Percentiles rank a stretch among this genome's conserved stretches.
These are phyloP conservation scores for Papilio elwesi DNA, from an alignment of 2,888 invertebrate genomes.

Conservation along the genomic window DNA sequence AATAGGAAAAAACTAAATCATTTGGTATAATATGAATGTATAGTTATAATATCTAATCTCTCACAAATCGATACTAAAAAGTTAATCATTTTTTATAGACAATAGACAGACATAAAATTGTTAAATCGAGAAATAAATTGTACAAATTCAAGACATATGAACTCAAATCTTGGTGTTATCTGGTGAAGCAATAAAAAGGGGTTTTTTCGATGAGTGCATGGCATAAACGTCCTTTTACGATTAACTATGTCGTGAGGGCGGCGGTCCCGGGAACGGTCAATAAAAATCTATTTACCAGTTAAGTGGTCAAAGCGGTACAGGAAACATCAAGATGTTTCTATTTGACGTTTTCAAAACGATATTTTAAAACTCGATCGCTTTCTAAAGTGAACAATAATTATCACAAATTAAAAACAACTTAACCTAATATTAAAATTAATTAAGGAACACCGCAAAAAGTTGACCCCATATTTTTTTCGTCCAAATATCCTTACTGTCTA, in stretches of 20 bases:
- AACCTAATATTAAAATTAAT: too few relatives aligned
- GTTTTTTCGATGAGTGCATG: slow-evolving; percentile 50
- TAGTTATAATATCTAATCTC: slow-evolving; percentile 17
- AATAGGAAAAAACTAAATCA: too few relatives aligned
- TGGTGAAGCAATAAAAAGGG: slow-evolving; percentile 48
- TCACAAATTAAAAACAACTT: too few relatives aligned
- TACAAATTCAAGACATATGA: slow-evolving; percentile 52
- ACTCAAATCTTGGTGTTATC: slow-evolving; percentile 51
- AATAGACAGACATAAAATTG: slow-evolving; percentile 26
- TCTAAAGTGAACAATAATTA: too few relatives aligned
- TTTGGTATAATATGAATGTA: too few relatives aligned
- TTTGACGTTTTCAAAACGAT: neutral
- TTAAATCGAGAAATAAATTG: slow-evolving; percentile 48
- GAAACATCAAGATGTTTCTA: slow-evolving; percentile 47
- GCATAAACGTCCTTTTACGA: slow-evolving; percentile 54
- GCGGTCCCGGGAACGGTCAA: slow-evolving; percentile 53
- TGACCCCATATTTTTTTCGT: too few relatives aligned
- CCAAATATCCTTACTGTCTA: too few relatives aligned
- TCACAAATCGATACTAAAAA: slow-evolving; percentile 30
- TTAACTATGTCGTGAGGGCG: slow-evolving; percentile 56
- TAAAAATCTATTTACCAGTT: slow-evolving; percentile 56
- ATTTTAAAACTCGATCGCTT: neutral
- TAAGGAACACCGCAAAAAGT: too few relatives aligned
- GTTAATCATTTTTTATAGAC: slow-evolving; percentile 26
- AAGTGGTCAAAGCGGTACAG: slow-evolving; percentile 40